These are phyloP conservation scores for Caerostris extrusa DNA, from an alignment of 1,140 invertebrate genomes.

Conservation along the genomic window DNA sequence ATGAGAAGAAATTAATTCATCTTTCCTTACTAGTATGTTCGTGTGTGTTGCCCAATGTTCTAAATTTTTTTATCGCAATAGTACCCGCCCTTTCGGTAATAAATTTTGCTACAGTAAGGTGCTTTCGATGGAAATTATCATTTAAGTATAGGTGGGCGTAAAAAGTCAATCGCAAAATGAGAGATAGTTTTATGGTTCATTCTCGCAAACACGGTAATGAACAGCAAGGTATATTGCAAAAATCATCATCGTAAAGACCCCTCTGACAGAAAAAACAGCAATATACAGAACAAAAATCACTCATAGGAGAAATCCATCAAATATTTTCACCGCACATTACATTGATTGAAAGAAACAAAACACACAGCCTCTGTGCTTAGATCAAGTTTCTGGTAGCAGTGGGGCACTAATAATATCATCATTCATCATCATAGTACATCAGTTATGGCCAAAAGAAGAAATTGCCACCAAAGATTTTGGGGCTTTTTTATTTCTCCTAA, in stretches of 20 bases:
- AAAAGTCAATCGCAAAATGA: slow-evolving; percentile 22
- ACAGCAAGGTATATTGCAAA: background rate
- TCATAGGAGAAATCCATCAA: background rate
- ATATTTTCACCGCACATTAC: slow-evolving; percentile 23
- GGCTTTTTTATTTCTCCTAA: background rate
- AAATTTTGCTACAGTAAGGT: background rate
- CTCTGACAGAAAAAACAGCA: background rate
- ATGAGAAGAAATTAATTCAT: background rate
- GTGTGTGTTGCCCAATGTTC: background rate
- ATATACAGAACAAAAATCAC: slow-evolving; percentile 4
- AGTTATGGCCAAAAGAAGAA: background rate
- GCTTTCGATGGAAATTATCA: background rate
- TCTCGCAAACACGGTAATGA: background rate
- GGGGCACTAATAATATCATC: background rate
- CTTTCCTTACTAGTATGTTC: background rate
- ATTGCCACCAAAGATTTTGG: background rate
- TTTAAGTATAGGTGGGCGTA: background rate
- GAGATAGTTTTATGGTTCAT: slow-evolving; percentile 11
- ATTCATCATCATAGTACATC: slow-evolving; percentile 8
- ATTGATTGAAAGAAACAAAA: slow-evolving; percentile 40
- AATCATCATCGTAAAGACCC: background rate
- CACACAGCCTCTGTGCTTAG: background rate
- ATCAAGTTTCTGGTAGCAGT: background rate
- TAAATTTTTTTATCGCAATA: background rate
- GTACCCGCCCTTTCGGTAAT: background rate